Evolutionary conservation across 1,140 invertebrate genomes (phyloP).

Genomic region (Steinernema khuongi): DNA sequence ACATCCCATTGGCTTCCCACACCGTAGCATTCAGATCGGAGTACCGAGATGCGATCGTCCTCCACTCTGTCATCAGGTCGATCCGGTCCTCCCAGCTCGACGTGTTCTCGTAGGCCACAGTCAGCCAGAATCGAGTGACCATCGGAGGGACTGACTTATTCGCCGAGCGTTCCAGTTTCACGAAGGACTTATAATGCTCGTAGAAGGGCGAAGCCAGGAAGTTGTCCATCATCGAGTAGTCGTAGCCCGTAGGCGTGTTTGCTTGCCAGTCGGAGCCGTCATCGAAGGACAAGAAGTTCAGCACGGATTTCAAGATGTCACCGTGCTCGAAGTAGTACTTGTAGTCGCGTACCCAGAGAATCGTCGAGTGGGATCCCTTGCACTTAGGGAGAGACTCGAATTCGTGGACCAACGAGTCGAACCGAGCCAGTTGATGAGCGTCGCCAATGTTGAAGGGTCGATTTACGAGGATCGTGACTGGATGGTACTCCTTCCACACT

Average conservation of each 20-base stretch:
- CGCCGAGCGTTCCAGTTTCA: neutral
- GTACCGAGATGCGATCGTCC: slow-evolving; percentile 42
- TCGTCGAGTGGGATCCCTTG: slow-evolving; percentile 38
- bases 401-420: slow-evolving; percentile 49
- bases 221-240: slow-evolving; percentile 25
- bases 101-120: slow-evolving; percentile 50
- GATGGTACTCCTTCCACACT: slow-evolving; percentile 55
- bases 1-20: slow-evolving; percentile 55
- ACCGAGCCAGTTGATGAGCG: slow-evolving; percentile 30
- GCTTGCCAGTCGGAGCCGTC: neutral
- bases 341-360: slow-evolving; percentile 52
- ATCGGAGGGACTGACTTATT: slow-evolving; percentile 2
- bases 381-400: slow-evolving; percentile 45
- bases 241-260: neutral
- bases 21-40: slow-evolving; percentile 53
- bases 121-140: slow-evolving; percentile 45
- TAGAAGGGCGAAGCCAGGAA: slow-evolving; percentile 46
- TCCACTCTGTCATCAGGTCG: slow-evolving; percentile 53
- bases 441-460: slow-evolving; percentile 43
- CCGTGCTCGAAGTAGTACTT: slow-evolving; percentile 42
- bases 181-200: slow-evolving; percentile 41
- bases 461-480: slow-evolving; percentile 54
- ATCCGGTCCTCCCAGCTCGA: slow-evolving; percentile 50
- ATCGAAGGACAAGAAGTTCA: neutral
- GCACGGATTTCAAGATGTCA: slow-evolving; percentile 16